These are phyloP conservation scores for Onychomys leucogaster DNA, from an alignment of 2,797 vertebrate genomes.

Conservation along the genomic window DNA sequence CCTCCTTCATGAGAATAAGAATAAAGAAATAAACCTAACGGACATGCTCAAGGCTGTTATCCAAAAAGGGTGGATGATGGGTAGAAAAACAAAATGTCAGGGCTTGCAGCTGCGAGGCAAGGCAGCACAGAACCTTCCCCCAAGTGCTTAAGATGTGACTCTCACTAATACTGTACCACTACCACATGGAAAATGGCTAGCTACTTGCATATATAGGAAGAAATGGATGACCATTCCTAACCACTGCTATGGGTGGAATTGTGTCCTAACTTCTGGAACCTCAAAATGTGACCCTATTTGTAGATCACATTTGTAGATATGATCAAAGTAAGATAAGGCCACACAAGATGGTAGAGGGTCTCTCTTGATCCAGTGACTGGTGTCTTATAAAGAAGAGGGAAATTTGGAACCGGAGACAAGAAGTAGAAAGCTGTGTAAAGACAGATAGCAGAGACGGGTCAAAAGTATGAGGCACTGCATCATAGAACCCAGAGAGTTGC, in stretches of 20 bases:
- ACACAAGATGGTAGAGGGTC: background rate
- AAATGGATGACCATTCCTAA: background rate
- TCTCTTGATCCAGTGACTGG: background rate
- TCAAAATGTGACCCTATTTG: slow-evolving; percentile 31
- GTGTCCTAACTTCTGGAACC: background rate
- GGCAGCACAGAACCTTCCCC: background rate
- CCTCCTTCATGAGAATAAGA: background rate
- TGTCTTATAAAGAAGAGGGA: background rate
- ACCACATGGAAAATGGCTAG: background rate
- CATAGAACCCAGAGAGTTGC: background rate
- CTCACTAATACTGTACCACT: background rate
- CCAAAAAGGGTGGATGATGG: background rate
- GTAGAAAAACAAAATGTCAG: slow-evolving; percentile 18
- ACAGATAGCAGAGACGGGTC: background rate
- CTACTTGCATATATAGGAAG: background rate
- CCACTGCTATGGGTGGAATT: background rate
- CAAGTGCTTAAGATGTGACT: slow-evolving; percentile 14
- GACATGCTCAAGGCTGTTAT: background rate
- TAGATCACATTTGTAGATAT: slow-evolving; percentile 30
- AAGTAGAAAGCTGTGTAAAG: background rate
- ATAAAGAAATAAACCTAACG: background rate
- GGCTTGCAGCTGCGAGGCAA: background rate
- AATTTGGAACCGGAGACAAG: background rate
- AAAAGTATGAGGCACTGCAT: background rate
- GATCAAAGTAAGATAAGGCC: background rate